A percentile compares a stretch with the other conserved stretches of the same genome.
Conservation (phyloP, 2,888 invertebrate genomes). For the Schizaphis graminum region DNA sequence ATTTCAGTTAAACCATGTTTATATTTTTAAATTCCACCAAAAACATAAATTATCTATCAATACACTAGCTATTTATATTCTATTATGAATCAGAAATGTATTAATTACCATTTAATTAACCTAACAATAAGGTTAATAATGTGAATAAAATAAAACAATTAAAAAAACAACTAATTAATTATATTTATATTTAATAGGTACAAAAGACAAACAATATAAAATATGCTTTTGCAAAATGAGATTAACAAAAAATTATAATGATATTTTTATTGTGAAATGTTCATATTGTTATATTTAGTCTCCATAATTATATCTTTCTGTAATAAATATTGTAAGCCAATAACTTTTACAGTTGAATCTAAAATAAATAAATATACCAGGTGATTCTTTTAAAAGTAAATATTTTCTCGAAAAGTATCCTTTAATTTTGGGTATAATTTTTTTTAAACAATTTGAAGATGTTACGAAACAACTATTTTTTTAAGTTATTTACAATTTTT, state of each 20-base stretch:
- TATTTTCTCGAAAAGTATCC: neutral
- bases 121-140: slow-evolving; percentile 23
- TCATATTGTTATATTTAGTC: too few relatives aligned
- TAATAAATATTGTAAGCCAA: too few relatives aligned
- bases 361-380: neutral
- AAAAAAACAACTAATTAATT: neutral
- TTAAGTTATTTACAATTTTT: neutral
- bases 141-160: slow-evolving; percentile 18
- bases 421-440: neutral
- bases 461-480: neutral
- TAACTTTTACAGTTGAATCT: too few relatives aligned
- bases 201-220: neutral
- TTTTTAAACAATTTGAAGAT: neutral
- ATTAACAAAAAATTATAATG: neutral
- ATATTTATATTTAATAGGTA: neutral
- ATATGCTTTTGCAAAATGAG: neutral
- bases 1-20: neutral
- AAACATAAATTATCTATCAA: neutral
- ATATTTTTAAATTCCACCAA: neutral
- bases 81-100: neutral
- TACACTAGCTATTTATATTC: neutral
- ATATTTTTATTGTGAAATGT: too few relatives aligned
- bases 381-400: neutral
- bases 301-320: too few relatives aligned
- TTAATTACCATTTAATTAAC: slow-evolving; percentile 34